Base-by-base conservation (phyloP, 2,888 invertebrate genomes). In the Harpagoxenus sublaevis region DNA sequence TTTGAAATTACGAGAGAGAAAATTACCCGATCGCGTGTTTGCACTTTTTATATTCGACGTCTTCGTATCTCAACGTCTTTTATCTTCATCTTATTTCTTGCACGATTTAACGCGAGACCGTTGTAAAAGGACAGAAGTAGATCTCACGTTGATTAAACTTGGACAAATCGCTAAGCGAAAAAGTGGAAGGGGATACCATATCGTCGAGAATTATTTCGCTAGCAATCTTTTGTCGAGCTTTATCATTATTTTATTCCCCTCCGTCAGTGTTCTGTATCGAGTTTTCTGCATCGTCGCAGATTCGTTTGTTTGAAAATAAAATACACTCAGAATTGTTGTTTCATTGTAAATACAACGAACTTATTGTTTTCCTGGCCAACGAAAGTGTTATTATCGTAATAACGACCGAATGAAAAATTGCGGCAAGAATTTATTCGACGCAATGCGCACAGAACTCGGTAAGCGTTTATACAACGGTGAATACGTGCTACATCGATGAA, bases 341-440 rank as follows among this genome's bases (percentile, higher is more conserved):
- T 39, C 0, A 39, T 31, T 35, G 35, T n/a, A 35, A 31, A 60
- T 31, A 60, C 31, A 31, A 35, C 18, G 8, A 60, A 39, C 6
- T 39, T n/a, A n/a, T 63, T 39, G 62, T 12, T 42, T 65, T 39
- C 6, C 18, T 42, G n/a, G n/a, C n/a, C 39, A 42, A 42, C 12
- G 23, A 42, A 42, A 35, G 12, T 42, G 6, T 2, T 23, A 2
- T 42, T 3, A 12, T 65, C 39, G 42, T 23, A 42, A 23, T 42
- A 65, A 63, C 62, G 10, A 39, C 12, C 39, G n/a, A 42, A 42
- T 23, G 23, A 12, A 35, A 63, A 63, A 12, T 63, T 63, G 42
- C 18, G n/a, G 6, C 62, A 39, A 63, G 42, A 42, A 65, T 65
- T 65, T 42, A 65, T 65, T 65, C 42, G 65, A 65, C 42, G 65